Base-by-base conservation (phyloP, 1,140 invertebrate species). In the Rhagoletis pomonella region DNA sequence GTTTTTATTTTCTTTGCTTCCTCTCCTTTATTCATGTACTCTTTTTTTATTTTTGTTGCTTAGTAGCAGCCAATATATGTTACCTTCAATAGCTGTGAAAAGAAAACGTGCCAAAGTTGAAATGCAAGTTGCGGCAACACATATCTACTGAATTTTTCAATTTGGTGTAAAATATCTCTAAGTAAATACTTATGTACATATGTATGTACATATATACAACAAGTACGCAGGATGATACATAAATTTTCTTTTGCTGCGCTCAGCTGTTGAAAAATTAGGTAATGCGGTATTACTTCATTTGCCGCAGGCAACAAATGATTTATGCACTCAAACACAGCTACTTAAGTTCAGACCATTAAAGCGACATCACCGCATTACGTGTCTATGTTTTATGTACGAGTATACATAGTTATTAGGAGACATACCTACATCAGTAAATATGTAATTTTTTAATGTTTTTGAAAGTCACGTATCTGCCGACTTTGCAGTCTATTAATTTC, bases 401-500 rank as follows among this genome's bases (percentile, higher is more conserved):
- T 58, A 12, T 58, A 58, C 55, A 12, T 58, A 58, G 5, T 6
- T 58, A 58, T 58, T 58, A 17, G 29, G 62, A 19, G 62, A n/a
- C n/a, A n/a, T n/a, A n/a, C n/a, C n/a, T n/a, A n/a, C n/a, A n/a
- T n/a, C n/a, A n/a, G n/a, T n/a, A n/a, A n/a, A 64, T 19, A 64
- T 19, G 1, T 67, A 29, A 10, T 29, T 67, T 67, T 67, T 42
- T 29, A 10, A 67, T 10, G 39, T 67, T 67, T 67, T 39, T 39
- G 42, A 73, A 47, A 73, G 50, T 55, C 50, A 55, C 50, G 50
- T 55, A 4, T 55, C 9, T 4, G 50, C 44, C 39, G 29, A 44
- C n/a, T 73, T 47, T 17, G 67, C 67, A 73, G 67, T 73, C 67
- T 73, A 73, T 73, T 73, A 47, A 73, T 73, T 73, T 73, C 67